These are phyloP conservation scores for Hemicrepidius hirtus DNA, from an alignment of 2,888 invertebrate genomes.

Conservation along the genomic window DNA sequence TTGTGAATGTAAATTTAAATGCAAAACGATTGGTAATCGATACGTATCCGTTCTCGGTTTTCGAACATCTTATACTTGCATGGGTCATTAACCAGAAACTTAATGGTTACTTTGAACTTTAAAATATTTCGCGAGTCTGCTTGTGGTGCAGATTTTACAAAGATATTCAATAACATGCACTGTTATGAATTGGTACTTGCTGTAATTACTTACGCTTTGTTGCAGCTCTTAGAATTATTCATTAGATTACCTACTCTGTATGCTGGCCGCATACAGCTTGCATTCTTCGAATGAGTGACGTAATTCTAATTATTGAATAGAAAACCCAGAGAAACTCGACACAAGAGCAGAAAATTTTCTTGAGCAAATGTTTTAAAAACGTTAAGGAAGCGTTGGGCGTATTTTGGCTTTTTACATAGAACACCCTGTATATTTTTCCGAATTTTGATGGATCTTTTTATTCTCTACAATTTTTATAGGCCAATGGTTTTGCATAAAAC, in stretches of 20 bases:
- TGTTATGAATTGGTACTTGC: slow-evolving; percentile 12
- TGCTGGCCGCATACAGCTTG: no score
- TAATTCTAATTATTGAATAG: no score
- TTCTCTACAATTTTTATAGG: no score
- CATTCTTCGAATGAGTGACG: no score
- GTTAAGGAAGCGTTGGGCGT: no score
- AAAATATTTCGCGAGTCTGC: slow-evolving; percentile 22
- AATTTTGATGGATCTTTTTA: no score
- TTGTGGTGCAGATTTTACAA: not conserved
- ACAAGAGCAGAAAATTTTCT: no score
- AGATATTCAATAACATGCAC: slow-evolving; percentile 11
- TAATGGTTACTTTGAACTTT: slow-evolving; percentile 33
- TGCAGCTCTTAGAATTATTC: not conserved
- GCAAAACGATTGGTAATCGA: slow-evolving; percentile 24
- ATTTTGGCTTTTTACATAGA: no score
- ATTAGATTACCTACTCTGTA: not conserved
- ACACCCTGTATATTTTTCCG: no score
- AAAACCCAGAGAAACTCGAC: no score
- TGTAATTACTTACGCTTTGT: slow-evolving; percentile 14
- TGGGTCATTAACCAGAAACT: slow-evolving; percentile 30
- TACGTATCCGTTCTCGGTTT: slow-evolving; percentile 25
- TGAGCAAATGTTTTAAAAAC: no score
- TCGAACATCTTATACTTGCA: slow-evolving; percentile 18
- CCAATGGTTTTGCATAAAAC: no score
- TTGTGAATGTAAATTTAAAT: slow-evolving; percentile 4